Base-by-base conservation (phyloP, 2,888 invertebrate genomes). In the Holacanthella duospinosa region DNA sequence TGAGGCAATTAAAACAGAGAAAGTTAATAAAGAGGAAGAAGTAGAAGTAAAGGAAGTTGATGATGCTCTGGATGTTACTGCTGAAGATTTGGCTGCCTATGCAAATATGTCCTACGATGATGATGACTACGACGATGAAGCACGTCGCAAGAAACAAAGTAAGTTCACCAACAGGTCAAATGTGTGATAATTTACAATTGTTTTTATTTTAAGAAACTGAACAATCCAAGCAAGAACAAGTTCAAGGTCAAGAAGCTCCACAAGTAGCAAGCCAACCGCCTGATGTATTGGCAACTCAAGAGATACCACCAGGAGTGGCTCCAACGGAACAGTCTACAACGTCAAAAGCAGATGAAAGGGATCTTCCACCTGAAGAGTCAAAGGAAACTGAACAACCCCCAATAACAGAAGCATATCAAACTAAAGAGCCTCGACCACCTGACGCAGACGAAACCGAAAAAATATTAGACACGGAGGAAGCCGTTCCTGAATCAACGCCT, bases 1-100 rank as follows among this genome's bases (percentile, higher is more conserved):
- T 12, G 26, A 61, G 24, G 36, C 36, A 25, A 24, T 25, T 26
- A 19, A 55, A 16, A 24, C 19, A 12, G 61, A 55, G n/a, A n/a
- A n/a, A n/a, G n/a, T n/a, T n/a, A n/a, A n/a, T n/a, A 61, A 9
- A 55, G 19, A 36, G 24, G 55, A 29, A 55, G 55, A 55, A 29
- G 55, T 3, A 29, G 61, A 1, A 29, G 12, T n/a, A 0, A 29
- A 43, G 9, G 43, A 54, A 2, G 29, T 44, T 1, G 44, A 28
- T 4, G 21, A 25, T 27, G 36, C 26, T n/a, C n/a, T 56, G 25
- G 57, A 55, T 1, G n/a, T 44, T 36, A 61, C 53, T 16, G 57
- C 61, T 21, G 61, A 56, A 24, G 43, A 56, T 28, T n/a, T 53
- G 24, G 56, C 57, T 25, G 57, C 58, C 19, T 53, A 44, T 29